Percentiles rank a stretch among this genome's conserved stretches.
phyloP scores from a whole-genome alignment of 2,888 invertebrate species.

The Caenorhabditis sp. region DNA sequence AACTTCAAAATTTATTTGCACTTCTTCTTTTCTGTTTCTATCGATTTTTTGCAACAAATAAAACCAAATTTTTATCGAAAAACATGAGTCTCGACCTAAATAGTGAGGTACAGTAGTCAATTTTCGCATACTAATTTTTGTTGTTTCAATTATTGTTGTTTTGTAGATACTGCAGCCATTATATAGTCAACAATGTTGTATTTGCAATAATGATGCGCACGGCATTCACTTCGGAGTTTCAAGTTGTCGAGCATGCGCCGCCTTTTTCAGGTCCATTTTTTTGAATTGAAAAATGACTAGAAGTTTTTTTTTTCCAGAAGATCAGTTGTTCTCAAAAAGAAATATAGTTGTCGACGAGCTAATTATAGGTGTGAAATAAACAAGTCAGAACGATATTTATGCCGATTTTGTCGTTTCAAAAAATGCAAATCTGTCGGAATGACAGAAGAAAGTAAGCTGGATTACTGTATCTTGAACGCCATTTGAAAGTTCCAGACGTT shows the following conservation, averaged over 20 bases:
- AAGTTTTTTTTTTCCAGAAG: slow-evolving; percentile 23
- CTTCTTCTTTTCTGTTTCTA: no score
- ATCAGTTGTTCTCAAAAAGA: slow-evolving; percentile 36
- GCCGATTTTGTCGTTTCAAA: slow-evolving; percentile 41
- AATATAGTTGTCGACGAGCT: slow-evolving; percentile 38
- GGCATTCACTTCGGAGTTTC: slow-evolving; percentile 50
- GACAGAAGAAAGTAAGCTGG: slow-evolving; percentile 42
- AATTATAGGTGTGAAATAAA: slow-evolving; percentile 33
- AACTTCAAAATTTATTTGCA: no score
- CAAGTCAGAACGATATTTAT: slow-evolving; percentile 37
- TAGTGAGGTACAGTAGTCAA: no score
- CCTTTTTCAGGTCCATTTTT: neutral
- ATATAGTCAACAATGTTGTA: slow-evolving; percentile 12
- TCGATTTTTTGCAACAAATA: no score
- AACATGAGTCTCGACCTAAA: no score
- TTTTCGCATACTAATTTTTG: no score
- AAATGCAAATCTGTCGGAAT: slow-evolving; percentile 45
- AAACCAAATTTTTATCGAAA: no score
- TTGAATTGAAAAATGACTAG: neutral
- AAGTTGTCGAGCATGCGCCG: slow-evolving; percentile 45
- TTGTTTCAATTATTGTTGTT: neutral
- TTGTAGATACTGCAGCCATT: neutral
- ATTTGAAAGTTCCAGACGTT: slow-evolving; percentile 25
- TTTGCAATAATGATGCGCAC: slow-evolving; percentile 29
- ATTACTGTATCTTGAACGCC: neutral